Conservation (phyloP, 2,113 vertebrate species). For the Charina bottae region DNA sequence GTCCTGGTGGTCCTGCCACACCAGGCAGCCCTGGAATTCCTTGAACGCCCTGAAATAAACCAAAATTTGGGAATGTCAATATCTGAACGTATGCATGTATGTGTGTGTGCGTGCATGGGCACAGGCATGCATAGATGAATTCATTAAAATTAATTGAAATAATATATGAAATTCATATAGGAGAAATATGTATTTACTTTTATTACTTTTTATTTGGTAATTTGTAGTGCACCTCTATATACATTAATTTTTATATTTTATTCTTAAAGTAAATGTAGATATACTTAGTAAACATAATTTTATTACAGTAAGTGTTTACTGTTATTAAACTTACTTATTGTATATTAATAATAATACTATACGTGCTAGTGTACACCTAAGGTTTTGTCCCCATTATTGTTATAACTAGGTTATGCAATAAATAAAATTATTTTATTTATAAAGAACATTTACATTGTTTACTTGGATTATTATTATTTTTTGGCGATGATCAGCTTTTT, state of each 20-base stretch:
- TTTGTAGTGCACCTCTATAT: too few species aligned
- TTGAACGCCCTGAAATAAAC: constrained; percentile 79
- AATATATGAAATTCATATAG: background rate
- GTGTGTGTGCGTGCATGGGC: background rate
- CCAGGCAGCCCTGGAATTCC: constrained; percentile 88
- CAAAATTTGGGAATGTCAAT: background rate
- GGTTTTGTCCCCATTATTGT: background rate
- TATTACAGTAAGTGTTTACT: too few species aligned
- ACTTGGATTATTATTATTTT: constrained; percentile 21
- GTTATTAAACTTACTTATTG: too few species aligned
- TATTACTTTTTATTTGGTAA: too few species aligned
- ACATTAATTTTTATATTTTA: too few species aligned
- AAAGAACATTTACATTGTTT: background rate
- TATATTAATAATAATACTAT: too few species aligned
- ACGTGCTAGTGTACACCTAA: background rate
- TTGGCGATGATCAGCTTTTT: background rate
- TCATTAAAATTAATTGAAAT: background rate
- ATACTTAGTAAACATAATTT: background rate
- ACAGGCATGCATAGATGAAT: too few species aligned
- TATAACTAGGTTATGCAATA: background rate
- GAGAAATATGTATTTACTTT: too few species aligned
- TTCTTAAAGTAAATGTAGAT: background rate
- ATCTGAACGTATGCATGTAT: background rate
- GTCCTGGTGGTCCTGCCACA: constrained; percentile 80
- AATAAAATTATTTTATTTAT: background rate